Evolutionary conservation across 2,888 invertebrate species (phyloP).

Genomic region (Tenthredo livida): DNA sequence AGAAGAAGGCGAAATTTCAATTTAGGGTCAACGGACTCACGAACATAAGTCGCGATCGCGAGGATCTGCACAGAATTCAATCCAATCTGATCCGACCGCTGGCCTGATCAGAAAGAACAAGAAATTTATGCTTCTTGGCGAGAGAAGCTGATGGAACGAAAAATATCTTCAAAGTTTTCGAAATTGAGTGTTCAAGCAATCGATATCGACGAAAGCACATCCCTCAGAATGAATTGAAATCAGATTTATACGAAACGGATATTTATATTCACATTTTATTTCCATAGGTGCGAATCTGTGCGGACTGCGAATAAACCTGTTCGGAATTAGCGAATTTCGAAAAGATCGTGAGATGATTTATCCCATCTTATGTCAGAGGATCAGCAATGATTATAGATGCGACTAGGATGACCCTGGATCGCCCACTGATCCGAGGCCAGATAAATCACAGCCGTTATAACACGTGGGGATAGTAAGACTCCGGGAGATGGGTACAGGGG

Average conservation of each 20-base stretch:
- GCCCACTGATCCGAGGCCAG: conserved; percentile 59
- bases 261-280: neutral
- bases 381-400: conserved; percentile 51
- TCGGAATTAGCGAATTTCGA: neutral
- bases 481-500: conserved; percentile 4
- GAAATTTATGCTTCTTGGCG: neutral
- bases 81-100: neutral
- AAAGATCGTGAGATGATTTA: neutral
- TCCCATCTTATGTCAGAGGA: conserved; percentile 39
- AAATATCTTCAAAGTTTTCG: neutral
- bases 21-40: neutral
- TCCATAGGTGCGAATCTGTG: neutral
- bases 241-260: too few relatives aligned
- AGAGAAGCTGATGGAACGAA: neutral
- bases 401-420: conserved; percentile 55
- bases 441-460: conserved; percentile 57
- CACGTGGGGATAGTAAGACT: conserved; percentile 20
- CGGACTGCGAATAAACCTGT: neutral
- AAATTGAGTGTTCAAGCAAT: too few relatives aligned
- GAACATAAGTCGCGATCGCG: neutral
- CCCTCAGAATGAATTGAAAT: too few relatives aligned
- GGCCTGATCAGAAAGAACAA: neutral
- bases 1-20: neutral
- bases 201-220: too few relatives aligned
- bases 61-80: neutral